These are phyloP conservation scores for Spheniscus mendiculus DNA, from an alignment of 2,113 vertebrate genomes.

Conservation along the genomic window DNA sequence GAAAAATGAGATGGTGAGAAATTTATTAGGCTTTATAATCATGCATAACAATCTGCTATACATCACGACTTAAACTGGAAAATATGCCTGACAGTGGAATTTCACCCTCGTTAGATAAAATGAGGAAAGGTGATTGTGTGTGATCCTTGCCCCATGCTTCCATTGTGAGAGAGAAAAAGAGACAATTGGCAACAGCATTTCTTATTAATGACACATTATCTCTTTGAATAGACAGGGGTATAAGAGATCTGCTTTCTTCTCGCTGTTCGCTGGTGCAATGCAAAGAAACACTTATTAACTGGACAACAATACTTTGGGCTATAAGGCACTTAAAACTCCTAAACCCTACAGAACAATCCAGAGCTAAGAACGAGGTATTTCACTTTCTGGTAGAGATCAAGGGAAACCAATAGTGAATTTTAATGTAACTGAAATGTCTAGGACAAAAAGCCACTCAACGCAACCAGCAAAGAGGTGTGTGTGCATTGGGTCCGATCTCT, in stretches of 20 bases:
- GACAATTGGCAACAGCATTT: neutral
- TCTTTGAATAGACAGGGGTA: neutral
- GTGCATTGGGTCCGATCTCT: neutral
- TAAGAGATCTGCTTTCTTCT: neutral
- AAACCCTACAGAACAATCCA: neutral
- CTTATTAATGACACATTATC: slow-evolving; percentile 20
- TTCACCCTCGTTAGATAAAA: slow-evolving; percentile 57
- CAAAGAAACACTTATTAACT: neutral
- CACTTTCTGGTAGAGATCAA: neutral
- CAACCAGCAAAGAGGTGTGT: rapidly evolving
- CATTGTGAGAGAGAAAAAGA: neutral
- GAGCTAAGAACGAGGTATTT: neutral
- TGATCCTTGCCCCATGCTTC: neutral
- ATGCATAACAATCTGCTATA: slow-evolving; percentile 34
- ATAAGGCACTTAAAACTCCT: neutral
- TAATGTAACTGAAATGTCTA: neutral
- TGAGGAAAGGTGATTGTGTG: slow-evolving; percentile 31
- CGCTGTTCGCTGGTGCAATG: neutral
- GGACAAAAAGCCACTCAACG: neutral
- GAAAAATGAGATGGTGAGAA: neutral
- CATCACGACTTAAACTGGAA: slow-evolving; percentile 13
- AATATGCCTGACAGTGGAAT: slow-evolving; percentile 44
- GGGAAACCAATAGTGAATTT: neutral
- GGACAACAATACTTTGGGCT: neutral
- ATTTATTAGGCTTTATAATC: slow-evolving; percentile 44